Percentiles rank a stretch among this genome's conserved stretches.
These are phyloP conservation scores for Phyllostomus discolor DNA, from an alignment of 2,113 vertebrate species.

Conservation along the genomic window DNA sequence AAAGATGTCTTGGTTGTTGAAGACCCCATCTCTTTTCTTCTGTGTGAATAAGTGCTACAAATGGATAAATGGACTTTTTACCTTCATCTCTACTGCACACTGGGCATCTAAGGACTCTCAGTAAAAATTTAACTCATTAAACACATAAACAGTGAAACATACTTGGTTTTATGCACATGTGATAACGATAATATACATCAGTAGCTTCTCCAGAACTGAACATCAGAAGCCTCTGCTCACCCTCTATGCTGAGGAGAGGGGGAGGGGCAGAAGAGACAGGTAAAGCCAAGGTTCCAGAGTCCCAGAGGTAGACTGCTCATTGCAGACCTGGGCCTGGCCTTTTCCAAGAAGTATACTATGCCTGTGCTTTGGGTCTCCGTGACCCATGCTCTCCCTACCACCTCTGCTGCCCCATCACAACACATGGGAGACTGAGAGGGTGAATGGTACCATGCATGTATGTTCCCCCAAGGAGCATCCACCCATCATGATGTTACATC, in stretches of 20 bases:
- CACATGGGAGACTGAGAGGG: background rate
- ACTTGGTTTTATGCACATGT: background rate
- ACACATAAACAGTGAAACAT: background rate
- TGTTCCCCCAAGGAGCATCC: background rate
- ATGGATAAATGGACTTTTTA: background rate
- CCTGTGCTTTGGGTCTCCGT: background rate
- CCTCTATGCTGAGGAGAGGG: too few relatives aligned
- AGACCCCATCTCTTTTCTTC: background rate
- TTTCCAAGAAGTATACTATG: background rate
- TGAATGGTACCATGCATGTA: background rate
- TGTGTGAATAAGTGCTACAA: background rate
- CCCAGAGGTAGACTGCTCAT: background rate
- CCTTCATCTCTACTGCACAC: background rate
- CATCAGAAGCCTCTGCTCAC: background rate
- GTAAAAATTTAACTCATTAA: background rate
- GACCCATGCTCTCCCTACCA: background rate
- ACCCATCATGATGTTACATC: rapidly evolving
- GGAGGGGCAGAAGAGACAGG: background rate
- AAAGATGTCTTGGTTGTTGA: background rate
- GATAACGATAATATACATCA: background rate
- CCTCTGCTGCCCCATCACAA: background rate
- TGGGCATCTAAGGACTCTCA: background rate
- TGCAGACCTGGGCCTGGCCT: background rate
- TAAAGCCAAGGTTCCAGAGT: background rate
- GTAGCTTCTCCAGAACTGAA: background rate